Evolutionary conservation across 2,797 vertebrate genomes (phyloP), one percentile per base, ranked within the genome.

Genomic region (Martes flavigula): DNA sequence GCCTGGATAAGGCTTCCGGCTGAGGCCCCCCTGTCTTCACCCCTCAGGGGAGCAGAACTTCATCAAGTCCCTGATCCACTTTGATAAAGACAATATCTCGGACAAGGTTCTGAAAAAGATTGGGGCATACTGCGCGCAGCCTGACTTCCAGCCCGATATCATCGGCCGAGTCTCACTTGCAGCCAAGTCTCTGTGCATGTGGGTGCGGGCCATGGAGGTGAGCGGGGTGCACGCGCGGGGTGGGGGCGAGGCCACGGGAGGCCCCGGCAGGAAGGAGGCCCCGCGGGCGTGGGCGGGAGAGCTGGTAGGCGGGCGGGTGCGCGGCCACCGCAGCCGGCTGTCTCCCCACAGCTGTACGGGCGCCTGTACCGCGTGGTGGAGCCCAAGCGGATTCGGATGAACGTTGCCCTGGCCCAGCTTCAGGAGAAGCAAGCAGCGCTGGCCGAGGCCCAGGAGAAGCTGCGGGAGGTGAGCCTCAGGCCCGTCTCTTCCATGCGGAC

Each of bases 171-270:
- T 99, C 32, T 99, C 99, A 0, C 98, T 99, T 13, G 99, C 99
- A 0, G 99, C 99, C 87, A 99, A 99, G 95, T 99, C 99, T 51
- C 99, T 99, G 72, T 99, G 99, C 98, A 99, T 99, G 99, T 99
- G 99, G 99, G 99, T 99, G 93, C 99, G 99, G 93, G 99, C 99
- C 97, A 99, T 99, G 99, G 99, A 99, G 99, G 99, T 99, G 60
- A 30, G 60, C 13, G 13, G 60, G 27, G 12, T n/a, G 62, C 32
- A 3, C 0, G 32, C 5, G 5, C 5, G 5, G 35, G 58, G 20
- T 20, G 5, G 30, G n/a, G 54, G 1, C 2, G 48, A 40, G 15
- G 72, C n/a, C 2, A 3, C 1, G 3, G 72, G 25, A 30, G 15
- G 27, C 60, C 27, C 58, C 25, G 0, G 23, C 25, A 25, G 58